Base-by-base conservation (phyloP, 2,113 vertebrate species). In the Orientallactaga bullata region DNA sequence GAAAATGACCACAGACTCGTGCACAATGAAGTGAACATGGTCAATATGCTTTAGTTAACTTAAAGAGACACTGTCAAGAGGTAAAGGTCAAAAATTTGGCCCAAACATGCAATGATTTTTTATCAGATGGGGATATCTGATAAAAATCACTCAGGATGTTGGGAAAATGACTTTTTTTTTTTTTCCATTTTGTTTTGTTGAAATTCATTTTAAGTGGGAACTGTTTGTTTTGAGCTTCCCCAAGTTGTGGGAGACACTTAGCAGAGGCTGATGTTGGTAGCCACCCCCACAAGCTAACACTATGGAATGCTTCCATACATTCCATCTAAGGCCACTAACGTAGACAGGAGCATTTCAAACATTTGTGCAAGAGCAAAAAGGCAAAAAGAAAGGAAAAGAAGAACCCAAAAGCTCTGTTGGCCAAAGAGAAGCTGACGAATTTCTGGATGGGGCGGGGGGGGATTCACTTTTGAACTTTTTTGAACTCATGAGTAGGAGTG, bases 341-440 rank as follows among this genome's bases (percentile, higher is more conserved):
- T 94, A 97, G 92, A 58, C 81, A 93, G 63, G 71, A 88, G 95
- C 88, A 91, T 88, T 79, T 96, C 93, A 97, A 94, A 95, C 92
- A 97, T 89, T 97, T 94, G 96, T 90, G 97, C 97, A 98, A 97
- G 80, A 92, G 94, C 86, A 90, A 97, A 97, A 97, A 97, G 79
- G 88, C 73, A 93, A 95, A 97, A 81, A 85, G 28, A 12, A 90
- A 95, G 95, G 66, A 58, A 16, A 93, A 85, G 94, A 95, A 76
- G 95, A 95, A 96, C 86, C 28, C 76, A 93, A 88, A 85, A 81
- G 93, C 90, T 96, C 89, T 88, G 88, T 94, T 95, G 91, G 93
- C 96, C 94, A 95, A 92, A 80, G 60, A 95, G 90, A 96, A 96
- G 92, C 95, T 94, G 96, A 95, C 94, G 95, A 96, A 97, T 98